These are phyloP conservation scores for Nasonia oneida DNA, from an alignment of 2,888 invertebrate genomes.

Conservation along the genomic window DNA sequence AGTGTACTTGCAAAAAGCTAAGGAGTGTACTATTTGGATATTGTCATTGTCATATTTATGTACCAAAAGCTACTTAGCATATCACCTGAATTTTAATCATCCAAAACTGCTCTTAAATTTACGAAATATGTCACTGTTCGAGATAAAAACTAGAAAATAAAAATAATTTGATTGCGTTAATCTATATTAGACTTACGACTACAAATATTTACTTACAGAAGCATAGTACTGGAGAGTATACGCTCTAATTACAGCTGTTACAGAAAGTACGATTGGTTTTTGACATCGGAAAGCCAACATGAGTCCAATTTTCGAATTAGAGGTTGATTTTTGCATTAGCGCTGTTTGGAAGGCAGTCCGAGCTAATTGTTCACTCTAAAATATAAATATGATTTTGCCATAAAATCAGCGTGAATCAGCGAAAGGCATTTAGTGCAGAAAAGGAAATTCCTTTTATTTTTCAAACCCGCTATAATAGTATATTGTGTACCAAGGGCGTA, in stretches of 20 bases:
- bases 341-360: conserved; percentile 62
- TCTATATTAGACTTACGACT: neutral
- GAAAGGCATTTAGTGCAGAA: too few relatives aligned
- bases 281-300: conserved; percentile 64
- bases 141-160: conserved; percentile 58
- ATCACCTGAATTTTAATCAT: neutral
- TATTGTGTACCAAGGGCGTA: too few relatives aligned
- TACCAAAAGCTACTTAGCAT: too few relatives aligned
- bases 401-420: too few relatives aligned
- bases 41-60: too few relatives aligned
- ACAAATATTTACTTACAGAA: conserved; percentile 57
- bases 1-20: too few relatives aligned
- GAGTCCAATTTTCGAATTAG: conserved; percentile 51
- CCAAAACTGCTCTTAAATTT: conserved; percentile 59
- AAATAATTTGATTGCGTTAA: neutral
- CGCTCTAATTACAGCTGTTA: conserved; percentile 61
- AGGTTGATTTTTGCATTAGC: conserved; percentile 63
- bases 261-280: conserved; percentile 59
- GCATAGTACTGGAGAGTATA: conserved; percentile 67
- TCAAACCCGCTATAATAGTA: too few relatives aligned
- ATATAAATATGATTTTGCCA: neutral
- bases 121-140: conserved; percentile 59
- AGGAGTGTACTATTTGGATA: too few relatives aligned
- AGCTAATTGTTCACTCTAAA: conserved; percentile 63
- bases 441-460: too few relatives aligned